phyloP scores from a whole-genome alignment of 1,140 invertebrate species.

The Ericerus pela region DNA sequence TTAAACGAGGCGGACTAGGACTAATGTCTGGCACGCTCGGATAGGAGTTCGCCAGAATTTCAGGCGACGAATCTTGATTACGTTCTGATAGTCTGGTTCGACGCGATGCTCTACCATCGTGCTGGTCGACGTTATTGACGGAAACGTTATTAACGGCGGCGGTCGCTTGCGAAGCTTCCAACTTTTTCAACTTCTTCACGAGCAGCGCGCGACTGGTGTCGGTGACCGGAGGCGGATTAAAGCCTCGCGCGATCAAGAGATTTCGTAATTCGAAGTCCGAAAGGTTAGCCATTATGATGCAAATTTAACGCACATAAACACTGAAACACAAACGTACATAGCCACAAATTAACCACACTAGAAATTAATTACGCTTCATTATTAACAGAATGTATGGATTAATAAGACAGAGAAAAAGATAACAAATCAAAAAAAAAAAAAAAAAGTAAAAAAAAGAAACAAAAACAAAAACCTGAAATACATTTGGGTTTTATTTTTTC shows the following conservation, averaged over 20 bases:
- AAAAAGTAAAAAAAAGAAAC: no score
- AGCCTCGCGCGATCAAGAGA: not conserved
- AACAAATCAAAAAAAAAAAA: no score
- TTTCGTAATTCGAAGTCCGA: constrained; percentile 14
- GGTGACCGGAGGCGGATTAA: constrained; percentile 12
- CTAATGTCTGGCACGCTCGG: not conserved
- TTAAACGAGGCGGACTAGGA: not conserved
- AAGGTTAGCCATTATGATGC: constrained; percentile 1
- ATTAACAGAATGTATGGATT: constrained; percentile 7
- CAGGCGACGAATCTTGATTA: constrained; percentile 5
- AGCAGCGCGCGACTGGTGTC: constrained; percentile 2
- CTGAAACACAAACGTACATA: constrained; percentile 3
- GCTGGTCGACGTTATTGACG: constrained; percentile 4
- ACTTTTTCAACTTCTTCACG: constrained; percentile 9
- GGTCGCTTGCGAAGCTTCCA: constrained; percentile 8
- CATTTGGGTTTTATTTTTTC: no score
- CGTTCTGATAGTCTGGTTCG: not conserved
- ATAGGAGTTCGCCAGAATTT: not conserved
- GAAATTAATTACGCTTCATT: constrained; percentile 4
- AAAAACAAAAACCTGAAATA: no score
- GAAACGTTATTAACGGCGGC: not conserved
- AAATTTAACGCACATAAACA: not conserved
- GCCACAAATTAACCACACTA: not conserved
- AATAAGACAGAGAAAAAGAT: no score
- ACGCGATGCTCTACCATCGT: constrained; percentile 1